Percentiles rank a stretch among this genome's conserved stretches.
Evolutionary conservation across 2,888 invertebrate species (phyloP).

Genomic region (Meghimatium bilineatum): DNA sequence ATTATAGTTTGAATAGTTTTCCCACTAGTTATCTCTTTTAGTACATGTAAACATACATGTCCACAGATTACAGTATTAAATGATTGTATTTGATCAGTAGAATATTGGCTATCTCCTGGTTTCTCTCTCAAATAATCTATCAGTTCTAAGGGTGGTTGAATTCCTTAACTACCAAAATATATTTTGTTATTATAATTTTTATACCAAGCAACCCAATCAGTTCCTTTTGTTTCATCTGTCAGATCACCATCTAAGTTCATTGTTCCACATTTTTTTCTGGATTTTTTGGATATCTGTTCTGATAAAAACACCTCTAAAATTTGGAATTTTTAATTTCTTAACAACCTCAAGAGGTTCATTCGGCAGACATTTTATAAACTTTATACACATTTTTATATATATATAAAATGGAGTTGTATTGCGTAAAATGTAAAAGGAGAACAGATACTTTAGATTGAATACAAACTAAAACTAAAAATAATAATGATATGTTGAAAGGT

Average conservation of each 20-base stretch:
- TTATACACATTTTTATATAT: neutral
- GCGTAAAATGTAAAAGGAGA: neutral
- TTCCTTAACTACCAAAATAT: neutral
- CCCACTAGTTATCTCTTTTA: neutral
- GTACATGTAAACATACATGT: neutral
- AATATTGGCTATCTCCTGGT: neutral
- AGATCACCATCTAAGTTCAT: neutral
- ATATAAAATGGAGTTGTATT: neutral
- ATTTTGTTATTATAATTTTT: neutral
- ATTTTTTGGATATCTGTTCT: neutral
- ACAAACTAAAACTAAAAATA: neutral
- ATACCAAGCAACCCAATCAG: slow-evolving; percentile 24
- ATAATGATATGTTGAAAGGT: neutral
- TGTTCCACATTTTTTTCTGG: neutral
- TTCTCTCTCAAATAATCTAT: neutral
- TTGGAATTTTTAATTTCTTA: neutral
- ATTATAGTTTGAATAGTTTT: neutral
- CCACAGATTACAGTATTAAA: neutral
- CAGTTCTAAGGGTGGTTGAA: slow-evolving; percentile 4
- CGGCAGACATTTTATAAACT: neutral
- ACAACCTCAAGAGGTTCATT: neutral
- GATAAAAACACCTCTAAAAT: neutral
- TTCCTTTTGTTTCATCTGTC: neutral
- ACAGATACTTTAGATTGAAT: neutral
- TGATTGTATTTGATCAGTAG: neutral